Base-by-base conservation (phyloP, 1,140 invertebrate genomes). In the Charaxes varanes region DNA sequence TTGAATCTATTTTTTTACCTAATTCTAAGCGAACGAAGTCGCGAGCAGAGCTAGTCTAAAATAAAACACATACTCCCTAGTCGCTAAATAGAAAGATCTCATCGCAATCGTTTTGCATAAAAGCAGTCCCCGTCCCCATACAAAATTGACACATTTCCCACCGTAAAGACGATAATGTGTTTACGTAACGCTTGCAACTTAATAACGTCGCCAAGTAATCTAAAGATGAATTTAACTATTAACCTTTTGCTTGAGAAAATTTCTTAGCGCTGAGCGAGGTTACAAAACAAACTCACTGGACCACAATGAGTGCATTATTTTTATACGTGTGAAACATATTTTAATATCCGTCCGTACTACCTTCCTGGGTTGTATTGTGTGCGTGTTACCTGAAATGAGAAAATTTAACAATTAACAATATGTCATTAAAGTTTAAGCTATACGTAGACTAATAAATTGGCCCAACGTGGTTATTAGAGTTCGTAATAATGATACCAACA, bases 201-300 rank as follows among this genome's bases (percentile, higher is more conserved):
- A 58, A 62, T 62, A 53, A 49, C 43, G 49, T 45, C 47, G 42
- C 36, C 34, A 46, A 62, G 43, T 59, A 59, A 62, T 64, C 47
- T 56, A 22, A 23, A 56, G 34, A 65, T 52, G 51, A 66, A 63
- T 72, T 65, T 63, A 62, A 63, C 54, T 53, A 64, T 71, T 71
- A 63, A 74, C 62, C 67, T 71, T 61, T 64, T 46, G 59, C 62
- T 52, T 70, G 62, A 52, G 65, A 69, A 71, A 62, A 62, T 51
- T 22, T 60, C 36, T 48, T 50, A 45, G 51, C 53, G 28, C 38
- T 42, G 41, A 40, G 40, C n/a, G 47, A 45, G 35, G 53, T 67
- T 66, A 53, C 66, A 62, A 70, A 66, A 67, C 43, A 31, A 26
- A 51, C 41, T 45, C 35, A 31, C 15, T 16, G 24, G 19, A 33